These are phyloP conservation scores for Semnornis frantzii DNA, from an alignment of 2,113 vertebrate species.

Conservation along the genomic window DNA sequence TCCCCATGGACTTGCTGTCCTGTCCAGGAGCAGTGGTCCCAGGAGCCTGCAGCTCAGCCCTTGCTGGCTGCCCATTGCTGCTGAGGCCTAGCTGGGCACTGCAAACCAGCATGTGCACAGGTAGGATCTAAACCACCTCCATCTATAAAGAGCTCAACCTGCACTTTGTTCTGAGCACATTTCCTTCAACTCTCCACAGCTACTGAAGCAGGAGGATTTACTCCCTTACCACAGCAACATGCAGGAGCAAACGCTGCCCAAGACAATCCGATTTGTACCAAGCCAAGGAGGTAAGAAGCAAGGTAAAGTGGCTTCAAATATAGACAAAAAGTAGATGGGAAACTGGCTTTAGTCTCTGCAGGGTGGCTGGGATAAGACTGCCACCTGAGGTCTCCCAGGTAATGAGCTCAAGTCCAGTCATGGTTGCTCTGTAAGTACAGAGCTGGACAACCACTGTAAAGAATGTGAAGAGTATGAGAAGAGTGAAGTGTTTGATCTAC, in stretches of 20 bases:
- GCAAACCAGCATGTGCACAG: not conserved
- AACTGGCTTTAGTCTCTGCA: not conserved
- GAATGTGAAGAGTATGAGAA: not conserved
- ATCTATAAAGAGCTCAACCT: not conserved
- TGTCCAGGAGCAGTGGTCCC: not conserved
- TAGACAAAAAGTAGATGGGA: not conserved
- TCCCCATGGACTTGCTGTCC: rapidly evolving
- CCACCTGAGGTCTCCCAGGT: not conserved
- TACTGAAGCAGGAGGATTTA: not conserved
- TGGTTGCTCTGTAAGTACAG: not conserved
- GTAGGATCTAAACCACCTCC: not conserved
- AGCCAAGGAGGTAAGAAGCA: not conserved
- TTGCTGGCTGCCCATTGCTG: not conserved
- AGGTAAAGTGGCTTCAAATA: not conserved
- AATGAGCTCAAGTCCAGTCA: not conserved
- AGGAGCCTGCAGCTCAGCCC: not conserved
- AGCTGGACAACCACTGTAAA: not conserved
- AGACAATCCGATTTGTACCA: not conserved
- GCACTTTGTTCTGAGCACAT: not conserved
- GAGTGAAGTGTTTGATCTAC: not conserved
- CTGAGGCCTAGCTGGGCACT: not conserved
- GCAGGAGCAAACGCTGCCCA: not conserved
- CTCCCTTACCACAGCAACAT: not conserved
- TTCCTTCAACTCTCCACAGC: not conserved
- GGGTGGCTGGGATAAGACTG: not conserved